These are phyloP conservation scores for Ladona fulva DNA, from an alignment of 1,140 invertebrate species.

Conservation along the genomic window DNA sequence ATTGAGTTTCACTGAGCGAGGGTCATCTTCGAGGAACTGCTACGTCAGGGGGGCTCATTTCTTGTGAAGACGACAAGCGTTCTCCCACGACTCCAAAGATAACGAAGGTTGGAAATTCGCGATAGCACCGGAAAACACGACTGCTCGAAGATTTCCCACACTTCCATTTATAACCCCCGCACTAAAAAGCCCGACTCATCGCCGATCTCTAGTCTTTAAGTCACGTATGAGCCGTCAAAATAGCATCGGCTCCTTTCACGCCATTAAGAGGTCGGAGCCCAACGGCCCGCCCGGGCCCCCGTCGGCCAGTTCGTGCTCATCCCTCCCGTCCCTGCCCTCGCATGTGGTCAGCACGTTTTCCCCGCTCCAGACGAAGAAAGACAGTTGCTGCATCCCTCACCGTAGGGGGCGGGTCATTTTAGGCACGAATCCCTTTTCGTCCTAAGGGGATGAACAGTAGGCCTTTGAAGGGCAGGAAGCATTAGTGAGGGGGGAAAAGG, in stretches of 20 bases:
- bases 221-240: slow-evolving; percentile 8
- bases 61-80: no score
- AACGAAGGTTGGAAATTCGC: not conserved
- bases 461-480: not conserved
- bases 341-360: slow-evolving; percentile 7
- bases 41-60: no score
- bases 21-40: no score
- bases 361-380: not conserved
- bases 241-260: not conserved
- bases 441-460: not conserved
- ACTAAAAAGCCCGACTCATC: not conserved
- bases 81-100: no score
- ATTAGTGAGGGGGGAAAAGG: not conserved
- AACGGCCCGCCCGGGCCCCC: not conserved
- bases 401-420: not conserved
- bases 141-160: not conserved
- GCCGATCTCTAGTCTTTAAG: not conserved
- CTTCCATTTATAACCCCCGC: not conserved
- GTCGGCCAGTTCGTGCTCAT: not conserved
- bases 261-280: not conserved
- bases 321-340: not conserved
- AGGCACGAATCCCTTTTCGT: not conserved
- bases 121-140: not conserved
- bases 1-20: no score
- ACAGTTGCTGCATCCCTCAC: not conserved